Evolutionary conservation across 2,888 invertebrate species (phyloP).

Genomic region (Leptothorax acervorum): DNA sequence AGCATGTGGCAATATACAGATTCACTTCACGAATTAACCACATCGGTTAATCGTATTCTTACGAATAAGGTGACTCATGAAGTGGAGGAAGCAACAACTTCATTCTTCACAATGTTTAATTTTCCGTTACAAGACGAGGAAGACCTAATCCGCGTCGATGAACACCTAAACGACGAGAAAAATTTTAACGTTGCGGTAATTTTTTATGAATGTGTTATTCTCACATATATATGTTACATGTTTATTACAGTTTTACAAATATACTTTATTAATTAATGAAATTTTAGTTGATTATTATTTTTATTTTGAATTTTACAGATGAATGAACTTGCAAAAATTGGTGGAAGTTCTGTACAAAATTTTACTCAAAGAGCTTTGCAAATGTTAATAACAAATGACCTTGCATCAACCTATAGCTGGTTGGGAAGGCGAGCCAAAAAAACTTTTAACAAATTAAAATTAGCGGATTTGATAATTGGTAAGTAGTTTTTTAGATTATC

Average conservation of each 20-base stretch:
- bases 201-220: not conserved
- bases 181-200: constrained; percentile 5
- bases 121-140: not conserved
- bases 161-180: not conserved
- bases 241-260: constrained; percentile 8
- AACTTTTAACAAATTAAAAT: not conserved
- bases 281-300: not conserved
- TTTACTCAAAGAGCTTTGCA: not conserved
- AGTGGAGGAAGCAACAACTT: not conserved
- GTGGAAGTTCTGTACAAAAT: not conserved
- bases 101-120: not conserved
- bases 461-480: constrained; percentile 21
- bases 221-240: constrained; percentile 5
- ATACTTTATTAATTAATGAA: constrained; percentile 10
- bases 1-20: not conserved
- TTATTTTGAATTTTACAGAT: constrained; percentile 6
- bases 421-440: not conserved
- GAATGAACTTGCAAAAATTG: constrained; percentile 1
- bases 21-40: not conserved
- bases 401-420: constrained; percentile 6
- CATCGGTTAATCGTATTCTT: not conserved
- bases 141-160: not conserved
- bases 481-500: not conserved
- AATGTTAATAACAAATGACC: not conserved
- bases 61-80: not conserved